phyloP scores from a whole-genome alignment of 2,113 vertebrate genomes.

The Melierax canorus region DNA sequence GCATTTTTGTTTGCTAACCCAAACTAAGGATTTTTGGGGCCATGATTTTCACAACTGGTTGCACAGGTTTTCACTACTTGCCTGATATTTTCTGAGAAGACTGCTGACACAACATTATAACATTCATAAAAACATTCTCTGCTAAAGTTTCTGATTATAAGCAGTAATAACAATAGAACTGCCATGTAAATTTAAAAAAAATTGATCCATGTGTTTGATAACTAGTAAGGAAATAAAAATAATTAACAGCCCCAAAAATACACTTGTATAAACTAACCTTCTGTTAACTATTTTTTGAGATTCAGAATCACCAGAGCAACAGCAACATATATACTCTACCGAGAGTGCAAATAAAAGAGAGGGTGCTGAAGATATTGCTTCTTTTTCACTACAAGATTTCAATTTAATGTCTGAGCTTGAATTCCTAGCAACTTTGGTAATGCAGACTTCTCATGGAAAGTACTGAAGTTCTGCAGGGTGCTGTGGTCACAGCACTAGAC shows the following conservation, averaged over 20 bases:
- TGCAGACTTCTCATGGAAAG: background rate
- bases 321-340: background rate
- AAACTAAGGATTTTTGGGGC: background rate
- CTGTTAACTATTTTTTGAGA: background rate
- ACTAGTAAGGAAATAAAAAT: background rate
- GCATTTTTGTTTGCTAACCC: fast-evolving
- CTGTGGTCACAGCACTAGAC: background rate
- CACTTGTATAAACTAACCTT: background rate
- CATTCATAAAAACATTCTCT: background rate
- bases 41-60: background rate
- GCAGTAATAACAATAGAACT: background rate
- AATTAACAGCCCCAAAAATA: background rate
- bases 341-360: background rate
- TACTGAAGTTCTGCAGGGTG: background rate
- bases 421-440: background rate
- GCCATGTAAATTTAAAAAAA: fast-evolving
- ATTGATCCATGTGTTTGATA: background rate
- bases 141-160: background rate
- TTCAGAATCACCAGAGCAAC: background rate
- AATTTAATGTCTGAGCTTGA: background rate
- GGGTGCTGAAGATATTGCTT: background rate
- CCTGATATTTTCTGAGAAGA: background rate
- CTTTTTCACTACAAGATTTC: background rate
- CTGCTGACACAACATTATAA: background rate
- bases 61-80: background rate